Conservation (phyloP, 1,140 invertebrate genomes). For the Brachionus angularis region DNA sequence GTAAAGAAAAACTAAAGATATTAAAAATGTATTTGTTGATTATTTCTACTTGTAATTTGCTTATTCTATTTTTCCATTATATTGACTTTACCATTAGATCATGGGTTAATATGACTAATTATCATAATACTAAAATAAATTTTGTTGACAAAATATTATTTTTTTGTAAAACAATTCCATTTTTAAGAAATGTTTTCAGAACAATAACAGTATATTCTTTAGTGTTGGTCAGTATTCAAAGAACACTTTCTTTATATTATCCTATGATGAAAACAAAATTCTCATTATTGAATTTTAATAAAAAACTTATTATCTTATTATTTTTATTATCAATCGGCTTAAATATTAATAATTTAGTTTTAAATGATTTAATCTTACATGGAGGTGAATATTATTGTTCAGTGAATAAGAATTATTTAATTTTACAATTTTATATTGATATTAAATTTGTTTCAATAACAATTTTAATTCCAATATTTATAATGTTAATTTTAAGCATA, state of each 20-base stretch:
- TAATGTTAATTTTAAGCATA: background rate
- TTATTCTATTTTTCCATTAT: background rate
- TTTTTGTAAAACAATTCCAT: background rate
- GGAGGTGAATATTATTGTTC: background rate
- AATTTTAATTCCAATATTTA: background rate
- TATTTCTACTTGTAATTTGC: background rate
- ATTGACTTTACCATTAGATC: constrained; percentile 15
- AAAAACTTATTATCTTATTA: background rate
- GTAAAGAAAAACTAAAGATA: background rate
- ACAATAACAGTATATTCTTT: background rate
- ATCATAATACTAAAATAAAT: background rate
- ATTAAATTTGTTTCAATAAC: background rate
- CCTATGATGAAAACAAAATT: background rate
- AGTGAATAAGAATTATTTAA: background rate
- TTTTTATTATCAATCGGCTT: background rate
- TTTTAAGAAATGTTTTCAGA: background rate
- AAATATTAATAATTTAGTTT: background rate
- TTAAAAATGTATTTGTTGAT: constrained; percentile 4
- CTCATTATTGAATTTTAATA: background rate
- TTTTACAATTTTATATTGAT: background rate
- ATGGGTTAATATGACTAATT: background rate
- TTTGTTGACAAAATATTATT: background rate
- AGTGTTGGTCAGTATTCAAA: background rate
- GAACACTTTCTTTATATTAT: background rate
- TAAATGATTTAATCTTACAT: background rate